Evolutionary conservation across 64 coral and sea anemone species (phyloP), one percentile per base, ranked within the genome.

Genomic region (Cladopsammia gracilis): DNA sequence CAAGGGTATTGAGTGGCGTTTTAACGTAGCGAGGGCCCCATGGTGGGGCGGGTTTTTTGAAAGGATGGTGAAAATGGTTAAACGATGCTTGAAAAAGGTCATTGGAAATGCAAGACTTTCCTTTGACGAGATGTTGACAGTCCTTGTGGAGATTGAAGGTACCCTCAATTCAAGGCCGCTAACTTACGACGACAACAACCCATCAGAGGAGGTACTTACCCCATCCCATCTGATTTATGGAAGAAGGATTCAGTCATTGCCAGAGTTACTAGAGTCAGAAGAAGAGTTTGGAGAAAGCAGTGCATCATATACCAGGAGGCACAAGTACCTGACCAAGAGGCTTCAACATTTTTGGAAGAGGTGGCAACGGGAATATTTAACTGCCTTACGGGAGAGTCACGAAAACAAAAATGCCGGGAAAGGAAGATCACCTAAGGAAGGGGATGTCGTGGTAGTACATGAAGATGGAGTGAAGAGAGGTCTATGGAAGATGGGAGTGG

Each of bases 1-100:
- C 2, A 91, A 90, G 10, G 44, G 91, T 76, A 66, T 93, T 15
- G 92, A 78, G 44, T 92, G 69, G 95, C 74, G 68, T 14, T 92
- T 92, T 72, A 96, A 66, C 19, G 22, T 85, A 16, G 61, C 50
- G 20, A 12, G 58, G 62, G 58, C 79, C n/a, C 79, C 79, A 58
- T 89, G 94, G 89, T 90, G 81, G 81, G 82, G 73, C 3, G 73
- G 82, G 2, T 91, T 81, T n/a, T 22, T 95, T 72, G 6, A 71
- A 89, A 20, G 43, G 53, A 77, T 77, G 75, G 75, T 77, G 18
- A 5, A 57, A 77, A 77, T 25, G 5, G 51, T 65, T 45, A 84
- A 56, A 34, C 16, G 52, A 5, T 82, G 78, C 59, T 59, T 53
- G 48, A 82, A 15, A 64, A 82, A 82, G 19, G 48, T 58, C 5